These are phyloP conservation scores for Regulus satrapa DNA, from an alignment of 2,113 vertebrate genomes.

Conservation along the genomic window DNA sequence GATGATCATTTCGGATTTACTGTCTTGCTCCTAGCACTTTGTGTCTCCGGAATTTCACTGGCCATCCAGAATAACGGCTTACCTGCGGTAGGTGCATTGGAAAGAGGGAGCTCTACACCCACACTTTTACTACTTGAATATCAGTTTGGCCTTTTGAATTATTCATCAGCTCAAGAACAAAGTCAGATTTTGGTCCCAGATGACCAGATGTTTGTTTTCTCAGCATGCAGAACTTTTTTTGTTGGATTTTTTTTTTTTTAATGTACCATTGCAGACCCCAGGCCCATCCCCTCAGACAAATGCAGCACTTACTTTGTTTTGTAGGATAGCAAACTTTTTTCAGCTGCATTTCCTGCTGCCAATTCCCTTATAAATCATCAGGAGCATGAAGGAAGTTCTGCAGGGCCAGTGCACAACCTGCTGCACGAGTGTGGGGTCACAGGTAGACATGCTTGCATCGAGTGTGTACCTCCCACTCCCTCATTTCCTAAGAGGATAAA, in stretches of 20 bases:
- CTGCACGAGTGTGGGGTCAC: neutral
- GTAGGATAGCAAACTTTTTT: neutral
- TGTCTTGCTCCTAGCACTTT: neutral
- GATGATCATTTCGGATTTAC: no score
- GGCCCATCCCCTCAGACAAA: neutral
- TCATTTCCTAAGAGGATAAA: neutral
- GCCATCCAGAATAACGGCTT: neutral
- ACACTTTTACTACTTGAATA: neutral
- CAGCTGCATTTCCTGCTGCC: neutral
- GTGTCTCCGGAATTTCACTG: neutral
- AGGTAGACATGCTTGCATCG: accelerated
- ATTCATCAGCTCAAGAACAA: neutral
- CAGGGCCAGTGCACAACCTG: neutral
- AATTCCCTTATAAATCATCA: neutral
- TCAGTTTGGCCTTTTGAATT: neutral
- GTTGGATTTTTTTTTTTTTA: neutral
- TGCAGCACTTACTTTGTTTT: neutral
- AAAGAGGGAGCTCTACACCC: neutral
- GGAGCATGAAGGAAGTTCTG: neutral
- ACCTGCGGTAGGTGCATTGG: accelerated
- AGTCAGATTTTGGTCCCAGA: neutral
- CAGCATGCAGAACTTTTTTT: neutral
- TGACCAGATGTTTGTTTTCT: neutral
- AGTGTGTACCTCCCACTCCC: neutral
- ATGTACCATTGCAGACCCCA: neutral